Conservation (phyloP, 2,797 vertebrate genomes). For the Oreortyx pictus region DNA sequence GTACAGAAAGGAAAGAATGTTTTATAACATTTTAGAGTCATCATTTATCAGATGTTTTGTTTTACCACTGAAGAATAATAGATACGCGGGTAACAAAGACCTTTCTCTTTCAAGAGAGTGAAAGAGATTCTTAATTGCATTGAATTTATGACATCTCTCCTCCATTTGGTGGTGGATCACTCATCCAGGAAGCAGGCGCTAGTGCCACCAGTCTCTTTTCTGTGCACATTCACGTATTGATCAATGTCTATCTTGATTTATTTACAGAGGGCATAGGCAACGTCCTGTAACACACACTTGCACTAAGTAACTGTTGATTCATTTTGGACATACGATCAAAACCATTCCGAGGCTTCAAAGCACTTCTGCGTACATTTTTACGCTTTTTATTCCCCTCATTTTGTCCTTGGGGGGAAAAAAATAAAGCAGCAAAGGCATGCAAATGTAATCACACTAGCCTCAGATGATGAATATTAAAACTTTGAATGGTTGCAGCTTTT, state of each 20-base stretch:
- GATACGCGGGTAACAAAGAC: neutral
- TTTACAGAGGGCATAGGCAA: slow-evolving; percentile 42
- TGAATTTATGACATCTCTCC: neutral
- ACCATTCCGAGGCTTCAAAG: slow-evolving; percentile 46
- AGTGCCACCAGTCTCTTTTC: slow-evolving; percentile 29
- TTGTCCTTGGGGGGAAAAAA: neutral
- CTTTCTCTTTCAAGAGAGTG: neutral
- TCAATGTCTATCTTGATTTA: slow-evolving; percentile 51
- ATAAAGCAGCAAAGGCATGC: slow-evolving; percentile 47
- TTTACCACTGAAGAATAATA: neutral
- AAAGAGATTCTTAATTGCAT: neutral
- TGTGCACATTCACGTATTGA: slow-evolving; percentile 30
- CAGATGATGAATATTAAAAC: slow-evolving; percentile 63
- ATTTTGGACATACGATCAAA: slow-evolving; percentile 42
- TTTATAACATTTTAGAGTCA: neutral
- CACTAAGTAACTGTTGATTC: slow-evolving; percentile 42
- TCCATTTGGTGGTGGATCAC: neutral
- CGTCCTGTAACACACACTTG: slow-evolving; percentile 11
- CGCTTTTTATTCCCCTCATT: neutral
- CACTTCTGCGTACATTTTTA: slow-evolving; percentile 7
- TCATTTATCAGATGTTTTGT: neutral
- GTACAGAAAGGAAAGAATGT: neutral
- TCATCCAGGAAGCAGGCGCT: neutral
- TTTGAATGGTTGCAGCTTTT: slow-evolving; percentile 44
- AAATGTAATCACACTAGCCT: slow-evolving; percentile 55